Conservation (phyloP, 2,797 vertebrate genomes). For the Coluber constrictor region DNA sequence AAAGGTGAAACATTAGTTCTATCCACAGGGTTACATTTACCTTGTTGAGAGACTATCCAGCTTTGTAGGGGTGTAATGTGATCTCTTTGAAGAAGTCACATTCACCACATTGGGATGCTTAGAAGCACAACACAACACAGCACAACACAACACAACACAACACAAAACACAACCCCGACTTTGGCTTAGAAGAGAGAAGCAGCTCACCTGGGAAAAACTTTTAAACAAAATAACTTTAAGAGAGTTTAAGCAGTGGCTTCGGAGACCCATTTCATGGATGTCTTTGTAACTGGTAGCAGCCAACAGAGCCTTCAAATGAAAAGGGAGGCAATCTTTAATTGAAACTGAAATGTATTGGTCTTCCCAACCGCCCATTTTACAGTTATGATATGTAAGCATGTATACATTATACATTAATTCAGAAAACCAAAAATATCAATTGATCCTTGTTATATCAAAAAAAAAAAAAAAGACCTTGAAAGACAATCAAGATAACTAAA, state of each 20-base stretch:
- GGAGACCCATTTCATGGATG: conserved; percentile 84
- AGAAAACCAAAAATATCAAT: neutral
- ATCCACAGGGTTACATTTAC: conserved; percentile 28
- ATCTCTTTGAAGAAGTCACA: conserved; percentile 34
- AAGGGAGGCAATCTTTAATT: conserved; percentile 45
- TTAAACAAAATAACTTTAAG: conserved; percentile 86
- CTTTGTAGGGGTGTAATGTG: conserved; percentile 44
- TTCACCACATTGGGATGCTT: conserved; percentile 22
- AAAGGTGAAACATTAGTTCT: conserved; percentile 18
- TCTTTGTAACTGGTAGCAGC: conserved; percentile 75
- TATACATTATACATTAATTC: neutral
- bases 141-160: neutral
- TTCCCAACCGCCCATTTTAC: neutral
- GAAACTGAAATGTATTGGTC: neutral
- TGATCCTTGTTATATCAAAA: neutral
- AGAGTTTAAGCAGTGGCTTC: conserved; percentile 79
- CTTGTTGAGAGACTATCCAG: conserved; percentile 37
- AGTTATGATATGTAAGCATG: neutral
- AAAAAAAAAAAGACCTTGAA: neutral
- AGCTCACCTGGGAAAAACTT: conserved; percentile 82
- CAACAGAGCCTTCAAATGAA: conserved; percentile 80
- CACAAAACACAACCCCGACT: conserved; percentile 24
- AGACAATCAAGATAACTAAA: neutral
- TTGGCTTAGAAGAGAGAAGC: conserved; percentile 28
- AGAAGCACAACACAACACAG: conserved; percentile 48